These are phyloP conservation scores for Lasioglossum vierecki DNA, from an alignment of 2,888 invertebrate genomes.

Conservation along the genomic window DNA sequence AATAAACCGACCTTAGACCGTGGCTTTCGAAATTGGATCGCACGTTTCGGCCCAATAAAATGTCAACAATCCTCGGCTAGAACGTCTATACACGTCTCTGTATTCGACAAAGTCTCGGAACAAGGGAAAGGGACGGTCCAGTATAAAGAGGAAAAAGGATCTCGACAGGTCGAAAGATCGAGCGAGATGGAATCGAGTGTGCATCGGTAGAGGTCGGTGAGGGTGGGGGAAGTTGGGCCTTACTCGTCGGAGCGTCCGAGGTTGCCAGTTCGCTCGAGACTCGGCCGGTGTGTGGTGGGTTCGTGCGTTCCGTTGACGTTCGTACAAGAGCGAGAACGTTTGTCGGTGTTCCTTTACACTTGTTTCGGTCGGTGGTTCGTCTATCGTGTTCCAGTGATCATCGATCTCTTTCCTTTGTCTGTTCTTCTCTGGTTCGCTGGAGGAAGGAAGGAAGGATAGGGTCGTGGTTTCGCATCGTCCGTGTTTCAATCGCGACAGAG, in stretches of 20 bases:
- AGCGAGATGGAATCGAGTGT: constrained; percentile 31
- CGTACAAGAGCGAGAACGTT: constrained; percentile 50
- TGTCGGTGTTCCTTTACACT: constrained; percentile 12
- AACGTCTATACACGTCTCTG: not conserved
- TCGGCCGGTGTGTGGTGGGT: constrained; percentile 60
- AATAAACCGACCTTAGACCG: too few relatives aligned
- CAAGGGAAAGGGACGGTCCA: constrained; percentile 34
- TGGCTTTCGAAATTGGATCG: not conserved
- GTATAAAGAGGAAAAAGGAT: constrained; percentile 6
- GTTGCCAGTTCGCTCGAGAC: constrained; percentile 74
- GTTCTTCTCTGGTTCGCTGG: not conserved
- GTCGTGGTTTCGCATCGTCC: constrained; percentile 31
- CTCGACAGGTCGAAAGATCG: not conserved
- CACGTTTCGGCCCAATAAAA: not conserved
- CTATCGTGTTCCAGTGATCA: constrained; percentile 13
- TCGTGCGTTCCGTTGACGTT: constrained; percentile 61
- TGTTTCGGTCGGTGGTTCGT: constrained; percentile 8
- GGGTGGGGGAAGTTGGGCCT: constrained; percentile 72
- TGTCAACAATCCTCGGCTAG: constrained; percentile 8
- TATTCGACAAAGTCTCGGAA: constrained; percentile 19
- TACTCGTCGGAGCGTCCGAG: constrained; percentile 62
- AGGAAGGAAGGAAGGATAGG: constrained; percentile 39
- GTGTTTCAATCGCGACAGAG: constrained; percentile 41
- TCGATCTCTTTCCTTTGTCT: not conserved
- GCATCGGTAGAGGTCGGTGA: constrained; percentile 39